Conservation (phyloP, 2,888 invertebrate genomes). For the Osedax fenrisi region DNA sequence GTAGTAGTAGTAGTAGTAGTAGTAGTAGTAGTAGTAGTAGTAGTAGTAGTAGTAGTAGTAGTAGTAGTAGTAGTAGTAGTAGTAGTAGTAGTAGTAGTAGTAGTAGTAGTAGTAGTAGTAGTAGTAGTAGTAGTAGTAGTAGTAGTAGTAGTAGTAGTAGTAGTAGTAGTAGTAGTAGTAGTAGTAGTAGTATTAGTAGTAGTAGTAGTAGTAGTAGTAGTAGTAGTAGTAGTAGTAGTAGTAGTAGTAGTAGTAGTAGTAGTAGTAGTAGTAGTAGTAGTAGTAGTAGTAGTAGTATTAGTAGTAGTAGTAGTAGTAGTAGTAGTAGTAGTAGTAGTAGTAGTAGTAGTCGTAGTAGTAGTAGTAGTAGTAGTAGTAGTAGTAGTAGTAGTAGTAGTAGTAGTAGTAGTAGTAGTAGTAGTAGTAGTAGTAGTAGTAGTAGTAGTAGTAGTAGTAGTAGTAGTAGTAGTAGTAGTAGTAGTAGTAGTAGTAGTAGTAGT, state of each 20-base stretch:
- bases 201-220: constrained; percentile 18
- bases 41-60: constrained; percentile 25
- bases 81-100: constrained; percentile 24
- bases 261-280: constrained; percentile 22
- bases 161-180: constrained; percentile 21
- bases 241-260: constrained; percentile 24
- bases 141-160: constrained; percentile 23
- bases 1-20: constrained; percentile 24
- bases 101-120: constrained; percentile 24
- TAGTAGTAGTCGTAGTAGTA: constrained; percentile 3
- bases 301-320: constrained; percentile 4
- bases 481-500: constrained; percentile 21
- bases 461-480: constrained; percentile 22
- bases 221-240: constrained; percentile 4
- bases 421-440: constrained; percentile 24
- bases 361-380: constrained; percentile 23
- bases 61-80: constrained; percentile 25
- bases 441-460: constrained; percentile 24
- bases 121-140: constrained; percentile 24
- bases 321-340: constrained; percentile 21
- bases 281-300: not conserved
- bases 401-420: constrained; percentile 24
- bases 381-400: constrained; percentile 22
- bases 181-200: not conserved
- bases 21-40: constrained; percentile 24